Evolutionary conservation across 2,113 vertebrate species (phyloP), one percentile per base, ranked within the genome.

Genomic region (Lipophrys pholis): DNA sequence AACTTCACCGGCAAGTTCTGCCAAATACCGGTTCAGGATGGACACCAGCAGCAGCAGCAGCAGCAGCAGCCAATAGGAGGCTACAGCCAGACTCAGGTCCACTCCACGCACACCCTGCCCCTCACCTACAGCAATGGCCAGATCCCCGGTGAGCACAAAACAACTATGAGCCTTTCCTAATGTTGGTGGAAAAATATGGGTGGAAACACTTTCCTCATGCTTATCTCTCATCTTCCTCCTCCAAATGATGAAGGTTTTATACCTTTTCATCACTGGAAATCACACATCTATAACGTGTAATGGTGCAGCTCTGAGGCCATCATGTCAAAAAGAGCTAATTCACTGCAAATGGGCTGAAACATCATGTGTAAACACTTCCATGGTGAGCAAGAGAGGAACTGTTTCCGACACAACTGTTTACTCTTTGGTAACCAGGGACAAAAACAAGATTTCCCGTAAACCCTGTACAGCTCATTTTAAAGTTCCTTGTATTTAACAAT

Each of bases 1-100:
- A 96, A 94, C 91, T 99, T 96, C 76, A 98, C 97, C 0, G 97
- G 98, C 60, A 99, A 98, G 86, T 96, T 99, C 79, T 99, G 98
- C 83, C 98, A 99, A 90, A 96, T 99, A 86, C 93, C 95, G 0
- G 91, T 96, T 51, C 95, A 94, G 40, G 94, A 82, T 7, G 90
- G 93, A 61, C 81, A 78, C 41, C 85, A 82, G 41, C 83, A 77
- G 40, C 88, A 30, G 21, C 21, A 30, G 21, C 21, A 30, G 21
- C 21, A 30, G 21, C 21, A 30, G 21, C 21, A 30, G 21, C 21
- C 70, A 0, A 58, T 85, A 1, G 63, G 88, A 41, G 87, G 92
- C 86, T 95, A 95, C 74, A 82, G 92, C 1, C 68, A 92, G 75
- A 93, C 94, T 0, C 95, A 96, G 14, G 90, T 99, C 84, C 96